These are phyloP conservation scores for Cacatua alba DNA, from an alignment of 2,113 vertebrate genomes.

Conservation along the genomic window DNA sequence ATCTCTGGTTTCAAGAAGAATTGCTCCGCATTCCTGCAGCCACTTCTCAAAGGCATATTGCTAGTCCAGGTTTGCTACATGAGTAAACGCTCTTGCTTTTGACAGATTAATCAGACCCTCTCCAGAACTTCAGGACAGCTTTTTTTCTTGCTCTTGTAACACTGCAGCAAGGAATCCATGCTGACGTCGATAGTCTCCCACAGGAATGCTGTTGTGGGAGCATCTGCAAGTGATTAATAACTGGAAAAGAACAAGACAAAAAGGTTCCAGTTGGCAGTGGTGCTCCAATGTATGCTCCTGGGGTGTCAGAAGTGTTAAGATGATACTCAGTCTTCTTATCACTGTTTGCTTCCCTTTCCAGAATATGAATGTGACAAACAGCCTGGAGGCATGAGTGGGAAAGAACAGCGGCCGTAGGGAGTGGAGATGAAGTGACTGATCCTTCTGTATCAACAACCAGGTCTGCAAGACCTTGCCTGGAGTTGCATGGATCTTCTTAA, in stretches of 20 bases:
- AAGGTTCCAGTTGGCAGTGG: constrained; percentile 9
- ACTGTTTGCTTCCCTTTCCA: not conserved
- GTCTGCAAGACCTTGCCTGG: not conserved
- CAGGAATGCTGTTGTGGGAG: constrained; percentile 40
- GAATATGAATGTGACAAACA: not conserved
- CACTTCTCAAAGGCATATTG: not conserved
- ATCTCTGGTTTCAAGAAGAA: not conserved
- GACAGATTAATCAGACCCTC: constrained; percentile 1
- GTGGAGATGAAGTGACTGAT: not conserved
- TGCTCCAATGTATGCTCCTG: not conserved
- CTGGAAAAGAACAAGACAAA: not conserved
- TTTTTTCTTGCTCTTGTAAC: constrained; percentile 15
- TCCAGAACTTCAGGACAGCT: not conserved
- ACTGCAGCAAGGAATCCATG: not conserved
- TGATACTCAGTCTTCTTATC: not conserved
- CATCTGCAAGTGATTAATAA: constrained; percentile 61
- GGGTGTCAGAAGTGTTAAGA: not conserved
- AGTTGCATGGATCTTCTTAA: not conserved
- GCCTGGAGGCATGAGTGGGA: not conserved
- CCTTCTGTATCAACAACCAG: not conserved
- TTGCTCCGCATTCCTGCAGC: not conserved
- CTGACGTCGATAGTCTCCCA: constrained; percentile 13
- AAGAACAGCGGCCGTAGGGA: not conserved
- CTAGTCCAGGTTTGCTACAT: not conserved
- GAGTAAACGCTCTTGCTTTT: constrained; percentile 5